Conservation (phyloP, 2,888 invertebrate species). For the Pandemis cinnamomeana region DNA sequence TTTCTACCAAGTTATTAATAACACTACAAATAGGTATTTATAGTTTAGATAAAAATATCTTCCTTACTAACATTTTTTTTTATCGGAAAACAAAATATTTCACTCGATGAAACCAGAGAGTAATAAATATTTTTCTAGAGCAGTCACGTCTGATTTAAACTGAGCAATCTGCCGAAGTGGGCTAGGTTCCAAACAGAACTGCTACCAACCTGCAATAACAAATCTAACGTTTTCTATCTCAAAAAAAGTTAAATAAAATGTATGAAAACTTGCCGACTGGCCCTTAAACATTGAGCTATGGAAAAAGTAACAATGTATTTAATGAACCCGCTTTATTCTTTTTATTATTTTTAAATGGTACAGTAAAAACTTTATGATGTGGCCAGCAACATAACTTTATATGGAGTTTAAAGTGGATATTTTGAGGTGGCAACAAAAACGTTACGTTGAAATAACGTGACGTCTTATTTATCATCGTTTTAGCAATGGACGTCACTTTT, state of each 20-base stretch:
- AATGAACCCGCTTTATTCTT: slow-evolving; percentile 33
- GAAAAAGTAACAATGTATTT: slow-evolving; percentile 41
- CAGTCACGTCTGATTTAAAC: slow-evolving; percentile 7
- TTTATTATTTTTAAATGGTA: slow-evolving; percentile 35
- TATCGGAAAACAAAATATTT: neutral
- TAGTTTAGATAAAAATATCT: neutral
- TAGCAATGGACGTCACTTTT: neutral
- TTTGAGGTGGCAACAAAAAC: slow-evolving; percentile 36
- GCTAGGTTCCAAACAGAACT: slow-evolving; percentile 3
- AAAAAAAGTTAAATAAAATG: neutral
- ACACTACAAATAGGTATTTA: too few relatives aligned
- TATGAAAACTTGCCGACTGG: neutral
- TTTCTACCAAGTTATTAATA: too few relatives aligned
- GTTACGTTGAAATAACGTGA: slow-evolving; percentile 15
- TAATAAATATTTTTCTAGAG: neutral
- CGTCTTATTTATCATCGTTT: slow-evolving; percentile 31
- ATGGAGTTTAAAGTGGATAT: slow-evolving; percentile 16
- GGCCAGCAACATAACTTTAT: slow-evolving; percentile 28
- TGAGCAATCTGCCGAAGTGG: neutral
- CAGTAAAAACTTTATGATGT: slow-evolving; percentile 38
- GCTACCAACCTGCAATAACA: neutral
- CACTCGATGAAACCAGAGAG: neutral
- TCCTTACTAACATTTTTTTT: neutral
- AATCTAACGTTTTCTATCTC: neutral
- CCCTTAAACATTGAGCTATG: slow-evolving; percentile 25